Evolutionary conservation across 1,140 invertebrate genomes (phyloP), one percentile per base, ranked within the genome.

Genomic region (Tetragnatha versicolor): DNA sequence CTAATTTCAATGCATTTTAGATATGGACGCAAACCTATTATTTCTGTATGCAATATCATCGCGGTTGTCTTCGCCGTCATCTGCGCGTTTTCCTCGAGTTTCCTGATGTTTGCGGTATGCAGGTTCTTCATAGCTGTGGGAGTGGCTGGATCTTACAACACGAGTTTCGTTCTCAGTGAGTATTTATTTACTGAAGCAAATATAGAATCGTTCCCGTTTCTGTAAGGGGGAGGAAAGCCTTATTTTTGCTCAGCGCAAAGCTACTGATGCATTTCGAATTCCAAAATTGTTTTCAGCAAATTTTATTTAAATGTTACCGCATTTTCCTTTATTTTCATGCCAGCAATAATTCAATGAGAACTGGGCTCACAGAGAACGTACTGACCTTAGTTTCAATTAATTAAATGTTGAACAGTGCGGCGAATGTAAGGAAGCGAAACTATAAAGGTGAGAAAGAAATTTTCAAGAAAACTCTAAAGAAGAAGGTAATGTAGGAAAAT

Each of bases 11-110:
- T 14, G 3, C n/a, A 9, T 12, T 66, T 66, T 22, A 66, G 63
- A 9, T 47, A 42, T 84, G 83, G 76, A 14, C 20, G 76, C 14
- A 37, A 17, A 27, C 76, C 76, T n/a, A 35, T 79, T 20, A 4
- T 79, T 27, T 10, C 45, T 6, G 20, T 53, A 10, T 60, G 63
- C 9, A 33, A 68, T 17, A 17, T 49, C 1, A 42, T 60, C 12
- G 33, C 51, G 0, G 5, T 65, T 12, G 10, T 58, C 29, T 51
- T 53, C n/a, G 33, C 58, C 5, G 5, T 69, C 0, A 22, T 60
- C 1, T 68, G 63, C 17, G 53, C 63, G 4, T 68, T 69, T 33
- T 68, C 76, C 6, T 45, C 65, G 0, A 51, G 39, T n/a, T 79
- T 58, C 10, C 7, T 49, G 4, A 47, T 69, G 49, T 79, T 79